Base-by-base conservation (phyloP, 2,888 invertebrate species). In the Drosophila colorata region DNA sequence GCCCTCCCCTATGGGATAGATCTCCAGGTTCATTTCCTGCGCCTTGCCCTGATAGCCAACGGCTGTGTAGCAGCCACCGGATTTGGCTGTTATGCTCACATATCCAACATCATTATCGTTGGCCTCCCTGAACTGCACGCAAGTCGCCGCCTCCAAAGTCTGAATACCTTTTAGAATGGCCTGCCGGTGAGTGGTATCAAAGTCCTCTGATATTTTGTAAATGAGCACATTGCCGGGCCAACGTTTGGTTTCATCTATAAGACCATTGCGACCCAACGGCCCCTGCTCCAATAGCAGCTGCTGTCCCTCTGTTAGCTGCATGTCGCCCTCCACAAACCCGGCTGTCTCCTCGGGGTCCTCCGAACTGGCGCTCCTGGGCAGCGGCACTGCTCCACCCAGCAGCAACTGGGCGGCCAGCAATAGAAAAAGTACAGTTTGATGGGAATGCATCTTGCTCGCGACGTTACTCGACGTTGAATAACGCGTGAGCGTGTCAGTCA, bases 311-410 rank as follows among this genome's bases (percentile, higher is more conserved):
- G 95, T 95, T 70, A 96, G 93, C 37, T 96, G 90, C 80, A 97
- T 96, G 83, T 97, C 97, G 2, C 96, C 96, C 90, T 97, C 95
- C 0, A 94, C 94, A 80, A 95, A 95, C 14, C 94, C 94, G 0
- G 96, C 95, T 70, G 95, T 90, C 88, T 96, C 96, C 89, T 97
- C 97, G 0, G 96, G 95, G 89, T 96, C 96, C 2, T 96, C 96
- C 2, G 44, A 13, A n/a, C 18, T 6, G 13, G 13, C 0, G 38
- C 40, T 28, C 35, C 23, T 14, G 1, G 52, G 23, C 4, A 78
- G 0, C 0, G 75, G 77, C 4, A 52, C 4, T 2, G 74, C 66
- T 6, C 23, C 57, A 16, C 53, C 56, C 51, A 13, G 41, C 14
- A 53, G 28, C 5, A 69, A 20, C 20, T 52, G 53, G 6, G 46